Percentiles rank a stretch among this genome's conserved stretches.
These are phyloP conservation scores for Vulpes lagopus DNA, from an alignment of 2,113 vertebrate species.

Conservation along the genomic window DNA sequence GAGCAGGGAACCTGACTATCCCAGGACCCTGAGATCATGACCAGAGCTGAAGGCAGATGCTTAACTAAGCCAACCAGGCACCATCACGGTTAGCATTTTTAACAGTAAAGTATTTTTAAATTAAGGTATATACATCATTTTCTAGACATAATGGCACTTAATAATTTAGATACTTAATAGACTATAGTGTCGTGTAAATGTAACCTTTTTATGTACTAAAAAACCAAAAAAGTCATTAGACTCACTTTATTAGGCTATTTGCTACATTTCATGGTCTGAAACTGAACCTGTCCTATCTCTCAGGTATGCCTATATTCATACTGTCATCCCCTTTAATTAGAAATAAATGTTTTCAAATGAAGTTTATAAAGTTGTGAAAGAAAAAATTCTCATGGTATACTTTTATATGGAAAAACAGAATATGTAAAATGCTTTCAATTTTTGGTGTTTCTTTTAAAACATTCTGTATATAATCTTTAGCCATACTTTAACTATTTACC, in stretches of 20 bases:
- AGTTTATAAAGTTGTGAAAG: not conserved
- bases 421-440: not conserved
- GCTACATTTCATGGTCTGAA: not conserved
- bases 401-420: not conserved
- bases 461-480: not conserved
- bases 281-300: not conserved
- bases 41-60: no score
- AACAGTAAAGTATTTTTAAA: not conserved
- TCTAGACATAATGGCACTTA: not conserved
- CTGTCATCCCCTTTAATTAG: not conserved
- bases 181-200: not conserved
- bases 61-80: no score
- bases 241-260: not conserved
- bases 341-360: not conserved
- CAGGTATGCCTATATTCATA: not conserved
- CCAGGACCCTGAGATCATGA: no score
- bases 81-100: not conserved
- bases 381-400: not conserved
- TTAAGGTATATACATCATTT: not conserved
- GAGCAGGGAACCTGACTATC: no score
- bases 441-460: not conserved
- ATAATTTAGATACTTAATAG: not conserved
- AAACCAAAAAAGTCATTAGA: not conserved
- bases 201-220: not conserved
- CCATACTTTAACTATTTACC: not conserved